These are phyloP conservation scores for Leptopilina syphax DNA, from an alignment of 2,888 invertebrate species.

Conservation along the genomic window DNA sequence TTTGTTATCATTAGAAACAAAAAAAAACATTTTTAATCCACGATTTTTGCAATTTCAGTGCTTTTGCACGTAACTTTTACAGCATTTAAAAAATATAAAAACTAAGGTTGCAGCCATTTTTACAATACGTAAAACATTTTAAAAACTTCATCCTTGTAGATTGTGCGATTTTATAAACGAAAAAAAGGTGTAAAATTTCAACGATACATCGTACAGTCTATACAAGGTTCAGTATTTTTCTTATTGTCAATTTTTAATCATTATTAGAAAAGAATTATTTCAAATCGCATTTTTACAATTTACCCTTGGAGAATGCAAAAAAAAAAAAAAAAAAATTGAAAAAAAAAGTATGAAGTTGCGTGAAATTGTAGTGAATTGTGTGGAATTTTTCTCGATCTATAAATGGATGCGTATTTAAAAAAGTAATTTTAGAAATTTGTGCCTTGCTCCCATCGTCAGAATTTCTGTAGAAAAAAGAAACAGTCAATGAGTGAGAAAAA, in stretches of 20 bases:
- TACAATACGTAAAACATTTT: slow-evolving; percentile 11
- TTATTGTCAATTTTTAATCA: slow-evolving; percentile 15
- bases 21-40: slow-evolving; percentile 16
- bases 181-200: background rate
- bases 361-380: slow-evolving; percentile 24
- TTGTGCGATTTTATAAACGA: slow-evolving; percentile 11
- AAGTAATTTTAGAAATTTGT: slow-evolving; percentile 35
- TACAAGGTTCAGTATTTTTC: slow-evolving; percentile 16
- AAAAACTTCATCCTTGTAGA: background rate
- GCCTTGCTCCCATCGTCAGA: slow-evolving; percentile 40
- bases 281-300: slow-evolving; percentile 32
- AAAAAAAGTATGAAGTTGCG: slow-evolving; percentile 2
- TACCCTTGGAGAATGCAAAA: slow-evolving; percentile 1
- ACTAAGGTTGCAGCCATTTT: slow-evolving; percentile 27
- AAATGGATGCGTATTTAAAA: slow-evolving; percentile 35
- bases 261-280: slow-evolving; percentile 1
- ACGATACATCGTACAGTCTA: slow-evolving; percentile 2
- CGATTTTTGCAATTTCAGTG: slow-evolving; percentile 38
- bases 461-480: slow-evolving; percentile 17
- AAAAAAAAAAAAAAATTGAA: no score
- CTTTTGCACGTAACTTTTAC: slow-evolving; percentile 38
- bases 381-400: slow-evolving; percentile 16
- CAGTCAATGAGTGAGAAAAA: slow-evolving; percentile 10
- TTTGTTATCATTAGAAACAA: slow-evolving; percentile 15
- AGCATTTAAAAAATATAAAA: slow-evolving; percentile 8